Base-by-base conservation (phyloP, 2,797 vertebrate species). In the Salmo trutta region DNA sequence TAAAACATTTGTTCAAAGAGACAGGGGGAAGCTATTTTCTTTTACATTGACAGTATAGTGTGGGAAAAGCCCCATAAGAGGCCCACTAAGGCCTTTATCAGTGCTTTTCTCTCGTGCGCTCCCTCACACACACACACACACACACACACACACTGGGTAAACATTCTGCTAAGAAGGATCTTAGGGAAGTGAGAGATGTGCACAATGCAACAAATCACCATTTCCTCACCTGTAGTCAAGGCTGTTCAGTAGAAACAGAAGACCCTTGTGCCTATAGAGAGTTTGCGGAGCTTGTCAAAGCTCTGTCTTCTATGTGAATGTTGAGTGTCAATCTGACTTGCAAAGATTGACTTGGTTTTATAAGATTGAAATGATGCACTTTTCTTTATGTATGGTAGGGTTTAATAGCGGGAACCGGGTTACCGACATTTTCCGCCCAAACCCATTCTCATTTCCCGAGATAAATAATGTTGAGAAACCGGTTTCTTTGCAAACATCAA, bases 321-420 rank as follows among this genome's bases (percentile, higher is more conserved):
- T 56, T 56, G 5, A 17, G 12, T n/a, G 17, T 56, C 54, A 6
- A 5, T 56, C 54, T 7, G 54, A n/a, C 54, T 56, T 56, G 19
- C n/a, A 56, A 17, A 56, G 6, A 56, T 56, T 41, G 36, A 41
- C 36, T 41, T 5, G 4, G 17, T n/a, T 56, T n/a, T 56, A 56
- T 19, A 2, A 56, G 17, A 56, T 56, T 56, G n/a, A 56, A 56
- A 56, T n/a, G 7, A 62, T 75, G 17, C 56, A 5, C 59, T 2
- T 87, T 51, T 81, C 80, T 74, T 52, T 3, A 52, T 24, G 51
- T 54, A 53, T 31, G 36, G 36, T 41, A 54, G 68, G 8, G 41
- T 41, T 10, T 41, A 41, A 41, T 10, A 41, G 41, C 0, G 8
- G 41, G 41, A 41, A 41, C 8, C 41, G 1, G 36, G 36, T 41